Conservation (phyloP, 2,113 vertebrate species). For the Oryzias celebensis region DNA sequence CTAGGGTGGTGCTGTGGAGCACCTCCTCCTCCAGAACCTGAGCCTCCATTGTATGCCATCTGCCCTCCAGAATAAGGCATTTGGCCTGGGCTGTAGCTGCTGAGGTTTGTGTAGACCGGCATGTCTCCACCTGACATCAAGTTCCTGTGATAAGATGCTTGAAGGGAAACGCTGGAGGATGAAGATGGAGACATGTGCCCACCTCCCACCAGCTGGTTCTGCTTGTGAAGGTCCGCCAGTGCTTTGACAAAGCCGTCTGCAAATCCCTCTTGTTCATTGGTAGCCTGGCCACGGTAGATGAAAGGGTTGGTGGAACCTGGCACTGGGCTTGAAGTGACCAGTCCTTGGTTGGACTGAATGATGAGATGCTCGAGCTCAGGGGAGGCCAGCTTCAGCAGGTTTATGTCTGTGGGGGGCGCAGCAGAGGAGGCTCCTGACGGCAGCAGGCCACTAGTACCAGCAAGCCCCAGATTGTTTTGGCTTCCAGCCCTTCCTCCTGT, state of each 20-base stretch:
- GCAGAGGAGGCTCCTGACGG: slow-evolving; percentile 14
- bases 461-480: slow-evolving; percentile 27
- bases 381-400: slow-evolving; percentile 86
- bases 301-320: slow-evolving; percentile 76
- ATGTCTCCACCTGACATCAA: slow-evolving; percentile 69
- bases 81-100: slow-evolving; percentile 58
- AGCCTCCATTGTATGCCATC: slow-evolving; percentile 58
- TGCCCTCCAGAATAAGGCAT: slow-evolving; percentile 49
- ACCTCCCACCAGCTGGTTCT: slow-evolving; percentile 83
- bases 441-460: slow-evolving; percentile 29
- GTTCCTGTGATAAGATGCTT: slow-evolving; percentile 60
- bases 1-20: slow-evolving; percentile 37
- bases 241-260: slow-evolving; percentile 94
- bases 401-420: slow-evolving; percentile 74
- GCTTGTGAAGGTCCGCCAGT: slow-evolving; percentile 91
- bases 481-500: slow-evolving; percentile 35
- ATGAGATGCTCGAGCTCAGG: slow-evolving; percentile 91
- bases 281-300: slow-evolving; percentile 82
- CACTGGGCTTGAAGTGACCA: slow-evolving; percentile 81
- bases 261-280: slow-evolving; percentile 90
- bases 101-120: slow-evolving; percentile 84
- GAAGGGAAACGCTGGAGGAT: slow-evolving; percentile 42
- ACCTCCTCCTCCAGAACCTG: slow-evolving; percentile 30
- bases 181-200: slow-evolving; percentile 53
- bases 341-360: slow-evolving; percentile 88